phyloP scores from a whole-genome alignment of 2,113 vertebrate genomes.

The Apteryx owenii region DNA sequence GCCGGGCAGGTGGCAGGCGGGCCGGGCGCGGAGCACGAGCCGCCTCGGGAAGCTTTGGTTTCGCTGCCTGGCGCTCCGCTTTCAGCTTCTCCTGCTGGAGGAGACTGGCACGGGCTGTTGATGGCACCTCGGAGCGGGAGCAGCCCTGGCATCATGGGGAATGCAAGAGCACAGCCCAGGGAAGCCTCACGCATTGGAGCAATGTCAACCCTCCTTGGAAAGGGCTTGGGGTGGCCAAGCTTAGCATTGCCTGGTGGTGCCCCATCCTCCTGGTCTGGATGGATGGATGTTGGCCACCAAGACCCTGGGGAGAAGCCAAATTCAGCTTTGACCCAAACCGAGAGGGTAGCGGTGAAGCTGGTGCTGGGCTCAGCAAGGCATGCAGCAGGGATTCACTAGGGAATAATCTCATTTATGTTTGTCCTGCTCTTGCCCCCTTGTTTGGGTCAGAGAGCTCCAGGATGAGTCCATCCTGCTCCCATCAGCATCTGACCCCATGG shows the following conservation, averaged over 20 bases:
- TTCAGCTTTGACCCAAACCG: neutral
- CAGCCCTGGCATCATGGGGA: neutral
- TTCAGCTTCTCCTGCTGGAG: neutral
- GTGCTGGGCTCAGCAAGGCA: neutral
- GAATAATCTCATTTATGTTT: neutral
- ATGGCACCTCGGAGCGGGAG: accelerated
- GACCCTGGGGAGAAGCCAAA: neutral
- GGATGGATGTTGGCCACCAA: neutral
- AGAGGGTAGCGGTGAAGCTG: no score
- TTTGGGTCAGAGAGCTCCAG: neutral
- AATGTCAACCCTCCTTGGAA: accelerated
- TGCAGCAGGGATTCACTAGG: no score
- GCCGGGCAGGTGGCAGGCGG: constrained; percentile 65
- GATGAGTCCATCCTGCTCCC: no score
- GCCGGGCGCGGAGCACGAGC: neutral
- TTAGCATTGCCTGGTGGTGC: neutral
- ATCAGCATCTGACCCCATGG: neutral
- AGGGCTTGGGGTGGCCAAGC: neutral
- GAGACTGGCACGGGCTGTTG: no score
- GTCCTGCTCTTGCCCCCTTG: neutral
- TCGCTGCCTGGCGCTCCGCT: neutral
- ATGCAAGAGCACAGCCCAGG: no score
- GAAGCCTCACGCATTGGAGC: no score
- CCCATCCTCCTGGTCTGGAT: neutral
- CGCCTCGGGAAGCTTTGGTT: neutral